Percentiles rank a stretch among this genome's conserved stretches.
Conservation (phyloP, 2,113 vertebrate species). For the Prunella himalayana region DNA sequence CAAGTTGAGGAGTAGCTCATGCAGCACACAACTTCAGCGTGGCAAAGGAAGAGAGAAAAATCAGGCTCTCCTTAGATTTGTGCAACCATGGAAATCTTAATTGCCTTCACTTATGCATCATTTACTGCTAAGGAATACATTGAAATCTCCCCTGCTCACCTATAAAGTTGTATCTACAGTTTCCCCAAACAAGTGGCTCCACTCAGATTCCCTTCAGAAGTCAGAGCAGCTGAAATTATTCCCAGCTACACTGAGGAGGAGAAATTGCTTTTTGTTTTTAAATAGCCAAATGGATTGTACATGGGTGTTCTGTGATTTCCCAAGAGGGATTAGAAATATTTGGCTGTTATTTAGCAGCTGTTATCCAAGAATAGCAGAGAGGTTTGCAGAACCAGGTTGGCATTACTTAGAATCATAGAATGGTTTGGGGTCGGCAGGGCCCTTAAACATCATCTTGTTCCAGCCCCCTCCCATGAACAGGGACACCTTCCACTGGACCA, state of each 20-base stretch:
- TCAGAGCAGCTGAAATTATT: background rate
- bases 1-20: background rate
- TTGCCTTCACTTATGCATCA: background rate
- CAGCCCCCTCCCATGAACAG: background rate
- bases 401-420: background rate
- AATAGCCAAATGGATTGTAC: background rate
- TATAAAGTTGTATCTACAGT: background rate
- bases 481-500: background rate
- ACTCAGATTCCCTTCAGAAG: background rate
- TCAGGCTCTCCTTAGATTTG: background rate
- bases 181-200: background rate
- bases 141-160: background rate
- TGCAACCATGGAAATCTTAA: background rate
- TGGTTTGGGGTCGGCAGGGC: background rate
- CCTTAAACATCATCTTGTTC: background rate
- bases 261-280: background rate
- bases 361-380: background rate
- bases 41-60: background rate
- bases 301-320: background rate
- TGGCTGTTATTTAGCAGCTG: background rate
- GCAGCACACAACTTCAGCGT: fast-evolving
- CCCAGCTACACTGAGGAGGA: background rate
- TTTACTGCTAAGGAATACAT: background rate
- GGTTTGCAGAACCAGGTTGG: background rate
- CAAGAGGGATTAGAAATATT: background rate